Evolutionary conservation across 2,113 vertebrate species (phyloP).

Genomic region (Nicator chloris): DNA sequence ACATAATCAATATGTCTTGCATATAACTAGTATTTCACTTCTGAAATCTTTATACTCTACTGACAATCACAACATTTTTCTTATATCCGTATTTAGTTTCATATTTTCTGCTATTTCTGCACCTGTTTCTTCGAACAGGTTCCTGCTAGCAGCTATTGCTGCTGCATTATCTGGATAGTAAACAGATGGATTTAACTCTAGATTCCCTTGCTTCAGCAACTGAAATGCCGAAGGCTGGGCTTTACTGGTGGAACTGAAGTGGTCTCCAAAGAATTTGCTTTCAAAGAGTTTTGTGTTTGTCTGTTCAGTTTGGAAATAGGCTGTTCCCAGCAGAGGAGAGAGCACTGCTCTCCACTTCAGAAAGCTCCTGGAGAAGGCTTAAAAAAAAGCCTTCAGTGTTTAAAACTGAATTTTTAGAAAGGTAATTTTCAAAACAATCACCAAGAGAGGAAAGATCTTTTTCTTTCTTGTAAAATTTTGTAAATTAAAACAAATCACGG

Average conservation of each 20-base stretch:
- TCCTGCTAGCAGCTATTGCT: background rate
- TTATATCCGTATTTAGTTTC: background rate
- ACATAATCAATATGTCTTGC: background rate
- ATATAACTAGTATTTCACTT: background rate
- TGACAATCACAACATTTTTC: background rate
- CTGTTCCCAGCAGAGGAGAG: background rate
- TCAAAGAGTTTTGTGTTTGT: background rate
- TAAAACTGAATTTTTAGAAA: background rate
- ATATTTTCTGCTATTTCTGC: background rate
- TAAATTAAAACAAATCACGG: background rate
- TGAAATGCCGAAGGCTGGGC: rapidly evolving
- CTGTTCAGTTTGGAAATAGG: background rate
- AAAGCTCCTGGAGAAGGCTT: background rate
- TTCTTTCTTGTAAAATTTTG: background rate
- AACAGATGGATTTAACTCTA: background rate
- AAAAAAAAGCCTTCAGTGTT: too few species aligned
- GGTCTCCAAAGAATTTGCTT: background rate
- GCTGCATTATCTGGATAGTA: background rate
- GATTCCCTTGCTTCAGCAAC: background rate
- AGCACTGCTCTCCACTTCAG: background rate
- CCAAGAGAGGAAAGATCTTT: background rate
- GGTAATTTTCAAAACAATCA: background rate
- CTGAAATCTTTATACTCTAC: background rate
- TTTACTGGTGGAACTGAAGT: background rate
- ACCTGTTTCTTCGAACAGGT: background rate